Conservation (phyloP, 2,797 vertebrate genomes). For the Sciurus carolinensis region DNA sequence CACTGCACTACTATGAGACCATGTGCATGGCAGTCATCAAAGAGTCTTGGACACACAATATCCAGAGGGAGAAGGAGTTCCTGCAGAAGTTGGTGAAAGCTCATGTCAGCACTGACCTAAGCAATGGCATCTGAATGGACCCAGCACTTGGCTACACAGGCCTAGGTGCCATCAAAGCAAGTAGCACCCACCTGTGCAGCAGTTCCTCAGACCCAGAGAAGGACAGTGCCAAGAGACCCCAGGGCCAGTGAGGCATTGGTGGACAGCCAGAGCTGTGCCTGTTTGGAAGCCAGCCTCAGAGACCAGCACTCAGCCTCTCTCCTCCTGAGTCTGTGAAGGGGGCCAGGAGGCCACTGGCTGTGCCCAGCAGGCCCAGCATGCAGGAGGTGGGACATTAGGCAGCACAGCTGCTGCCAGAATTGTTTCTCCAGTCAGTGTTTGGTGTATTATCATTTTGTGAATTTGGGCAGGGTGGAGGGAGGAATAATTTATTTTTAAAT, state of each 20-base stretch:
- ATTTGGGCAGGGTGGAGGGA: constrained; percentile 15
- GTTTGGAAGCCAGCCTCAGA: constrained; percentile 54
- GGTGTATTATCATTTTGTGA: constrained; percentile 83
- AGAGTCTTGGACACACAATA: constrained; percentile 99
- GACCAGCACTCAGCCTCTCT: constrained; percentile 65
- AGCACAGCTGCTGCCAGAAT: constrained; percentile 65
- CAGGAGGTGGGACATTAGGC: constrained; percentile 69
- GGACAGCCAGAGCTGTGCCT: constrained; percentile 65
- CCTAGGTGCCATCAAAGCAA: constrained; percentile 72
- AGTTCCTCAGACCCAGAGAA: constrained; percentile 76
- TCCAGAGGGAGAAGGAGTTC: constrained; percentile 97
- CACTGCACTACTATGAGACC: constrained; percentile 97
- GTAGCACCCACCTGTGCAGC: constrained; percentile 59
- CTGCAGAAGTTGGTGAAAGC: constrained; percentile 96
- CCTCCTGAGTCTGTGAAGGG: constrained; percentile 60
- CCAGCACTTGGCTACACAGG: constrained; percentile 75
- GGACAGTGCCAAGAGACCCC: constrained; percentile 75
- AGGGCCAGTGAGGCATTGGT: constrained; percentile 59
- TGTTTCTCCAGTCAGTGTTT: constrained; percentile 86
- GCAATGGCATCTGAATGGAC: constrained; percentile 94
- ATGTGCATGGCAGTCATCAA: constrained; percentile 99
- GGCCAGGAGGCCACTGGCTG: constrained; percentile 55
- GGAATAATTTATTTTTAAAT: constrained; percentile 86
- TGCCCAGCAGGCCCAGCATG: constrained; percentile 73
- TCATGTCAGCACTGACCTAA: constrained; percentile 95